Evolutionary conservation across 2,797 vertebrate genomes (phyloP), one percentile per base, ranked within the genome.

Genomic region (Tragelaphus eurycerus): DNA sequence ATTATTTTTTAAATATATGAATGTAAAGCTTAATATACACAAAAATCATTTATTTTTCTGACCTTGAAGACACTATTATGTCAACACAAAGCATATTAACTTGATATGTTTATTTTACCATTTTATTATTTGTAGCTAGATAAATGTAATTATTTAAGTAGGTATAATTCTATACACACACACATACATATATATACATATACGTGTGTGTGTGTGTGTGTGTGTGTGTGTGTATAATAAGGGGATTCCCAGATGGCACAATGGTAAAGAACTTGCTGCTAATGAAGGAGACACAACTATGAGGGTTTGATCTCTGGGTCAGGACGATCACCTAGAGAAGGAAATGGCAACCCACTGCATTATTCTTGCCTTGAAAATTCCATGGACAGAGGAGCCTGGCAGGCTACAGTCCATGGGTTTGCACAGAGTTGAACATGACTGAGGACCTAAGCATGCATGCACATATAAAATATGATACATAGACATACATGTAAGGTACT

Each of bases 81-180:
- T 93, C 86, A 93, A 94, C 14, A 76, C 92, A 96, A 97, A 98
- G 21, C 78, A 29, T 0, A 57, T 82, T 88, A 98, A 98, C n/a
- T 97, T 38, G 82, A 94, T 97, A 91, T 16, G 4, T 97, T 98
- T 98, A 97, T 98, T 97, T 98, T 25, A 25, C 12, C 50, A 34
- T 81, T 81, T 81, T 98, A 97, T 97, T 96, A 96, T 98, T 98
- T 98, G 95, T 97, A 98, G 86, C 86, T 97, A 97, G 96, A 97
- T 94, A 97, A 96, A 97, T 1, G 1, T 96, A 98, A 98, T 97
- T 96, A 96, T 98, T 98, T 98, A 98, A 98, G 94, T 97, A 90
- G 59, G 14, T 95, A 34, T 97, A 98, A 34, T 10, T 31, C 60
- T 62, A 16, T 16, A 62, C 60, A 31, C 59, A 64, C n/a, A 34